Evolutionary conservation across 2,113 vertebrate genomes (phyloP).

Genomic region (Ammodramus savannarum): DNA sequence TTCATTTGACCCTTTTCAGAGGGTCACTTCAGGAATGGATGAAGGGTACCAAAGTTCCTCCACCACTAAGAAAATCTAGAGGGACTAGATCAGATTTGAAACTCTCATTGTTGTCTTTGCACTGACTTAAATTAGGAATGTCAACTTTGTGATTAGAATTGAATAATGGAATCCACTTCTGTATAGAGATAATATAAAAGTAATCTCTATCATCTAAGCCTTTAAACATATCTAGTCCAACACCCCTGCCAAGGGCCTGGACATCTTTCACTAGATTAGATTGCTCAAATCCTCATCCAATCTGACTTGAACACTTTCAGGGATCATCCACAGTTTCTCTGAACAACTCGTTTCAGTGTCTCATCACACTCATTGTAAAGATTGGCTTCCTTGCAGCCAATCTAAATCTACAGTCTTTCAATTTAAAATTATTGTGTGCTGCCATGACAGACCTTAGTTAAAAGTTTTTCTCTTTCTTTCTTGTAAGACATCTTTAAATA

Average conservation of each 20-base stretch:
- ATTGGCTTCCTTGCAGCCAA: background rate
- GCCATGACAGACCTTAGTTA: background rate
- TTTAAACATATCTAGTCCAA: background rate
- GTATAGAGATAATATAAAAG: background rate
- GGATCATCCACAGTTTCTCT: background rate
- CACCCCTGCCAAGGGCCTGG: fast-evolving
- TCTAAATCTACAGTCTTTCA: background rate
- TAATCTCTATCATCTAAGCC: background rate
- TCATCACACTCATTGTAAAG: background rate
- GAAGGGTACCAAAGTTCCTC: background rate
- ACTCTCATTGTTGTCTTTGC: background rate
- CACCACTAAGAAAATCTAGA: background rate
- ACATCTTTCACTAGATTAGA: background rate
- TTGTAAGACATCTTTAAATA: background rate
- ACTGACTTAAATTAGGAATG: background rate
- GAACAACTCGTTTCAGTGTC: background rate
- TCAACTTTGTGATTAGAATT: background rate
- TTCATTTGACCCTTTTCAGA: background rate
- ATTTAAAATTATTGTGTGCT: background rate
- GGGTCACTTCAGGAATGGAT: background rate
- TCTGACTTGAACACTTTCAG: background rate
- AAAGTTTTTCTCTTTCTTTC: background rate
- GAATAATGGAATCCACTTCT: background rate
- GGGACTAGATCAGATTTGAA: background rate
- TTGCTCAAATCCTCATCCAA: background rate